Percentiles rank a stretch among this genome's conserved stretches.
Conservation (phyloP, 2,888 invertebrate genomes). For the Scaptomyza cyrtandrae region DNA sequence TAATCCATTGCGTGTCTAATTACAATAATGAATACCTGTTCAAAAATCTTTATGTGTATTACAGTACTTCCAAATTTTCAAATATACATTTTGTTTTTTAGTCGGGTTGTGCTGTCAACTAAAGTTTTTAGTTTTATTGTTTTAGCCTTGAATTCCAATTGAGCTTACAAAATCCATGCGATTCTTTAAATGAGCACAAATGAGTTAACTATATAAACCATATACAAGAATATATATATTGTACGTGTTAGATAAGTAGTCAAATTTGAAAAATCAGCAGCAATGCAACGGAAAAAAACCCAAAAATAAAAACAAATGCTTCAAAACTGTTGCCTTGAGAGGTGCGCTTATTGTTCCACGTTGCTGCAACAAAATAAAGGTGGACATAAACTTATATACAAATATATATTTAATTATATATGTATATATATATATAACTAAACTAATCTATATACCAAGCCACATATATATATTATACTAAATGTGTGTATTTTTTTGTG, state of each 20-base stretch:
- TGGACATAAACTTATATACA: constrained; percentile 27
- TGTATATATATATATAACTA: constrained; percentile 24
- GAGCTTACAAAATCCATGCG: constrained; percentile 41
- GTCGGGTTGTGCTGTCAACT: neutral
- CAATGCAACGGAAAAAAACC: constrained; percentile 10
- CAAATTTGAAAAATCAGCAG: constrained; percentile 18
- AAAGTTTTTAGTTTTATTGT: neutral
- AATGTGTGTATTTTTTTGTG: constrained; percentile 38
- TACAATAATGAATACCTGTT: constrained; percentile 1
- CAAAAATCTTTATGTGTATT: neutral
- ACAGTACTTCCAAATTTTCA: no score
- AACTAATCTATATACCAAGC: constrained; percentile 36
- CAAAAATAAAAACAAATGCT: constrained; percentile 32
- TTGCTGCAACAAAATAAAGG: constrained; percentile 36
- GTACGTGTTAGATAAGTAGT: constrained; percentile 50
- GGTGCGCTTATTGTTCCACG: constrained; percentile 54
- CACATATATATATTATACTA: constrained; percentile 44
- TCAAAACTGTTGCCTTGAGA: constrained; percentile 54
- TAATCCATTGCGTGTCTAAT: constrained; percentile 14
- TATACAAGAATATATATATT: constrained; percentile 28
- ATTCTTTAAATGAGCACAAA: constrained; percentile 48
- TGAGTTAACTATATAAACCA: constrained; percentile 51
- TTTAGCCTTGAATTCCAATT: constrained; percentile 21
- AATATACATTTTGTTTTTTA: constrained; percentile 2
- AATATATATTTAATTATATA: constrained; percentile 3